Conservation (phyloP, 2,888 invertebrate genomes). For the Drosophila tanythrix region DNA sequence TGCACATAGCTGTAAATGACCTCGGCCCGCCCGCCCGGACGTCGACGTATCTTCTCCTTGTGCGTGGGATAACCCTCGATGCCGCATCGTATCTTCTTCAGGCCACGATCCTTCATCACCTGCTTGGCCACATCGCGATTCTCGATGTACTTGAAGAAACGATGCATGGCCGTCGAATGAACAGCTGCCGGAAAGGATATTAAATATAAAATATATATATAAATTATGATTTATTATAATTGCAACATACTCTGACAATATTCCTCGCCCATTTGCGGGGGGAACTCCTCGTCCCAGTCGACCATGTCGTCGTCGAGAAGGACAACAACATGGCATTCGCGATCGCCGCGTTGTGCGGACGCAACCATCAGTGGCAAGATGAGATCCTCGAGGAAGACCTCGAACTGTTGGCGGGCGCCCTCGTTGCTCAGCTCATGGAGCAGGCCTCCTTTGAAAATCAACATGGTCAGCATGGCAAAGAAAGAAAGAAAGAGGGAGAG, state of each 20-base stretch:
- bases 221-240: background rate
- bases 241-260: constrained; percentile 93
- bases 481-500: constrained; percentile 30
- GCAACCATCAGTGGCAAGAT: constrained; percentile 98
- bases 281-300: constrained; percentile 99
- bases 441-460: constrained; percentile 89
- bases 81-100: constrained; percentile 99
- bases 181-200: constrained; percentile 87
- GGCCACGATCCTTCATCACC: constrained; percentile 98
- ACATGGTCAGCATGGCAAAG: constrained; percentile 57
- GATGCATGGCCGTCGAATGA: constrained; percentile 96
- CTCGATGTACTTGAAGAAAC: constrained; percentile 99
- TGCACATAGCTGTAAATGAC: constrained; percentile 99
- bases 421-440: constrained; percentile 99
- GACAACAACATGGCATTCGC: constrained; percentile 99
- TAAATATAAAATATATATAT: background rate
- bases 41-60: constrained; percentile 98
- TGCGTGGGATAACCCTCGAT: constrained; percentile 99
- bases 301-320: constrained; percentile 97
- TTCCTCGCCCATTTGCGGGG: constrained; percentile 99
- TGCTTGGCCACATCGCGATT: constrained; percentile 99
- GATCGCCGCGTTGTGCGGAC: constrained; percentile 96
- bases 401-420: constrained; percentile 99
- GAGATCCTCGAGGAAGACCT: constrained; percentile 96
- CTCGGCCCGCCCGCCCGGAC: constrained; percentile 97